These are phyloP conservation scores for Agriopis aurantiaria DNA, from an alignment of 2,888 invertebrate species.

Conservation along the genomic window DNA sequence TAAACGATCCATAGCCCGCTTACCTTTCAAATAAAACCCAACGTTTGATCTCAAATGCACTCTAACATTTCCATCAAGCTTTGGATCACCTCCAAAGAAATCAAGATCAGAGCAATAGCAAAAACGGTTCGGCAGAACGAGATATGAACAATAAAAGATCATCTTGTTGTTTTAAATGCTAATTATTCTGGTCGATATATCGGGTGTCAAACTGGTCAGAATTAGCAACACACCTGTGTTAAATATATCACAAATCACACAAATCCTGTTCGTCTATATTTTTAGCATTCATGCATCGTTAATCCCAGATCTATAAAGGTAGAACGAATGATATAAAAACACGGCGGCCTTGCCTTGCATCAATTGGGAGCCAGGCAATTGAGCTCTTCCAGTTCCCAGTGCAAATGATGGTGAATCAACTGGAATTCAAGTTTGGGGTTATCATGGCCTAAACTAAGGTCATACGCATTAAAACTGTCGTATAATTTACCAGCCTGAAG, in stretches of 20 bases:
- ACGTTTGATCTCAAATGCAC: constrained; percentile 31
- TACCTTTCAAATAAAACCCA: constrained; percentile 22
- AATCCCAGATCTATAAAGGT: constrained; percentile 25
- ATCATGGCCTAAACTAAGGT: constrained; percentile 27
- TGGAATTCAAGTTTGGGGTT: constrained; percentile 46
- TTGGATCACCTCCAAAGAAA: constrained; percentile 35
- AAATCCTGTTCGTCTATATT: constrained; percentile 4
- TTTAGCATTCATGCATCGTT: constrained; percentile 13
- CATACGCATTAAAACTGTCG: constrained; percentile 12
- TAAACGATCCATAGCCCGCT: constrained; percentile 13
- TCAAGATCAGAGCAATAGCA: constrained; percentile 25
- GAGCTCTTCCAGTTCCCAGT: constrained; percentile 49
- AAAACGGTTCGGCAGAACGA: constrained; percentile 9
- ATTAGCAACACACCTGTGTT: background rate
- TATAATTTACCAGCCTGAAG: constrained; percentile 8
- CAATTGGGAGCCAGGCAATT: constrained; percentile 48
- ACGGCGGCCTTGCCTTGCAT: constrained; percentile 45
- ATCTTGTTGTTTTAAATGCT: background rate
- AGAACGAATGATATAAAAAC: constrained; percentile 25
- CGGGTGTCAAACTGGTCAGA: background rate
- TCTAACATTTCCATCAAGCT: constrained; percentile 29
- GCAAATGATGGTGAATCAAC: constrained; percentile 36
- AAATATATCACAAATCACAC: background rate
- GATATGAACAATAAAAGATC: constrained; percentile 8
- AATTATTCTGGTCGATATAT: constrained; percentile 1